Base-by-base conservation (phyloP, 1,140 invertebrate genomes). In the Dreissena rostriformis region DNA sequence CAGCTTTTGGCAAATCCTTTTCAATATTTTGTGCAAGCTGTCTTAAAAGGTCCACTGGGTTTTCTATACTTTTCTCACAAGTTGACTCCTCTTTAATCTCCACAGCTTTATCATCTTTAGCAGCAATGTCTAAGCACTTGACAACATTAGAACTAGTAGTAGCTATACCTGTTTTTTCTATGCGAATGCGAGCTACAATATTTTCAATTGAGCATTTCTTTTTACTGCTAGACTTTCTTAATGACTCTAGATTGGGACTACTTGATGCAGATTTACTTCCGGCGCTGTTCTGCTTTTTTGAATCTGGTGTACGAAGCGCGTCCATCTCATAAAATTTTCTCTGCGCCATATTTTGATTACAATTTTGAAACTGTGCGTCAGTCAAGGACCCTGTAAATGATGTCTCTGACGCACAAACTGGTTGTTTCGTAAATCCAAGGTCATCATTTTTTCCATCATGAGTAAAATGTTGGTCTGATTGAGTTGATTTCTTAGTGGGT, bases 201-300 rank as follows among this genome's bases (percentile, higher is more conserved):
- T 82, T 74, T 82, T 82, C 80, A 26, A 82, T 82, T 4, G 80
- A 67, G 7, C 22, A 17, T 28, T 82, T 82, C 39, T 82, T 82
- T 28, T 74, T 73, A 10, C n/a, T 52, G 12, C 17, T 73, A 49
- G 71, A n/a, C 49, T 26, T 61, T 39, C 39, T 67, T 67, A 14
- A 63, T 52, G 11, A 65, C 51, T 39, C 63, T 77, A 67, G 10
- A 65, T 22, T 77, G 24, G 39, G 61, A 67, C 39, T 77, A 65
- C 19, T 24, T 11, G 19, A 14, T 1, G 29, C 28, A 67, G 19
- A 67, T 2, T 39, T 5, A 39, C 8, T 39, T 39, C 4, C 24
- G 11, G 4, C 19, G 53, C 70, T n/a, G 66, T 5, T 81, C 73
- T 81, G 7, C 29, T 65, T 65, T 65, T 81, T 29, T 81, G 1